Conservation (phyloP, 2,888 invertebrate genomes). For the Chalcis sispes region DNA sequence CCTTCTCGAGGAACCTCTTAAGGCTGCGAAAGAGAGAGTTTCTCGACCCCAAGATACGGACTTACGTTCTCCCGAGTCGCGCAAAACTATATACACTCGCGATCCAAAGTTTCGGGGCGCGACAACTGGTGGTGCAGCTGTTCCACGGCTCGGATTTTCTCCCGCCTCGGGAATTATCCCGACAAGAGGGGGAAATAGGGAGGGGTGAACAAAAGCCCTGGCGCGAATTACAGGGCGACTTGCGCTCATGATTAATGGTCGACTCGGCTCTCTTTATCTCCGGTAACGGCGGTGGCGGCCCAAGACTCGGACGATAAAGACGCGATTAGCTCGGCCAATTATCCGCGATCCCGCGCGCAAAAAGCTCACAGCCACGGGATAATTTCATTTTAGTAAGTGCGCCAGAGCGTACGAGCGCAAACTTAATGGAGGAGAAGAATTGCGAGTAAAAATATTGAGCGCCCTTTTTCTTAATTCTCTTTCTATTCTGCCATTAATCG, state of each 20-base stretch:
- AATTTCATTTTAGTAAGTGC: slow-evolving; percentile 49
- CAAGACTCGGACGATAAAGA: slow-evolving; percentile 50
- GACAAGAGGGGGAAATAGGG: background rate
- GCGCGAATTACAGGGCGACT: slow-evolving; percentile 52
- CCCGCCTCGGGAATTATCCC: slow-evolving; percentile 42
- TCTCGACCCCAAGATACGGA: background rate
- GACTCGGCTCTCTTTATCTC: background rate
- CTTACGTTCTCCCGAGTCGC: background rate
- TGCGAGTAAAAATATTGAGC: slow-evolving; percentile 32
- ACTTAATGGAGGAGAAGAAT: slow-evolving; percentile 44
- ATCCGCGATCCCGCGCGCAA: slow-evolving; percentile 47
- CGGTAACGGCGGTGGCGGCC: background rate
- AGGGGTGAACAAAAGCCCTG: slow-evolving; percentile 45
- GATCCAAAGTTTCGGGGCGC: slow-evolving; percentile 7
- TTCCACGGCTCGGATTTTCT: slow-evolving; percentile 38
- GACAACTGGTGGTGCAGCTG: slow-evolving; percentile 20
- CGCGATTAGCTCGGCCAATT: slow-evolving; percentile 52
- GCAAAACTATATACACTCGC: slow-evolving; percentile 1
- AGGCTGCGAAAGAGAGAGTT: background rate
- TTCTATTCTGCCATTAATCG: background rate
- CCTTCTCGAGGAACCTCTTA: background rate
- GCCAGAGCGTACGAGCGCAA: background rate
- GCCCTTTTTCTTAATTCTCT: background rate
- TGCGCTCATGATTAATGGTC: slow-evolving; percentile 48
- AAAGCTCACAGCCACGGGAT: slow-evolving; percentile 35